Percentiles rank a stretch among this genome's conserved stretches.
Evolutionary conservation across 2,888 invertebrate species (phyloP).

Genomic region (Leptura quadrifasciata): DNA sequence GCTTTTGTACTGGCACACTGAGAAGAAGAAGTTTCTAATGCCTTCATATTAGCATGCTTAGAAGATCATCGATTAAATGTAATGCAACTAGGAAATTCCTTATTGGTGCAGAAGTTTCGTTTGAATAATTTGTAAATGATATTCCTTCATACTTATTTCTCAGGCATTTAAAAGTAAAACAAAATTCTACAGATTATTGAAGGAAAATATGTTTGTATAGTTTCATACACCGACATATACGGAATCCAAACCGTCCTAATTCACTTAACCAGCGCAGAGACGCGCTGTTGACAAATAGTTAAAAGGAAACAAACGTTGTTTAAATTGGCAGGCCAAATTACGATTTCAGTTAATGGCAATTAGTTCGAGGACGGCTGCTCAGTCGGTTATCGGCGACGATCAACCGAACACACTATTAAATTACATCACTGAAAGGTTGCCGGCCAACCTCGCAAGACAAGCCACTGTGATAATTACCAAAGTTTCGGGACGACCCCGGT

Average conservation of each 20-base stretch:
- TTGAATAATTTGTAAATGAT: too few species aligned
- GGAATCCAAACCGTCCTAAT: not conserved
- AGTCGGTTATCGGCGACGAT: slow-evolving; percentile 58
- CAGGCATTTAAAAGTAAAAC: too few species aligned
- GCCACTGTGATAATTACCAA: slow-evolving; percentile 70
- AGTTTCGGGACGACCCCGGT: slow-evolving; percentile 60
- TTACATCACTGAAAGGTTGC: slow-evolving; percentile 66
- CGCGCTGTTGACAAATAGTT: slow-evolving; percentile 37
- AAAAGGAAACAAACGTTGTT: slow-evolving; percentile 28
- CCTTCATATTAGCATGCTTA: too few species aligned
- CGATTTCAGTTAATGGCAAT: slow-evolving; percentile 64
- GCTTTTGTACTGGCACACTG: too few species aligned
- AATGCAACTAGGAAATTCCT: too few species aligned
- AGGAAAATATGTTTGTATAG: too few species aligned
- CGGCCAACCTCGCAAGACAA: slow-evolving; percentile 68
- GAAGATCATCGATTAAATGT: too few species aligned
- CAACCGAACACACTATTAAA: slow-evolving; percentile 65
- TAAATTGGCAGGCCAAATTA: slow-evolving; percentile 23
- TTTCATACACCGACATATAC: not conserved
- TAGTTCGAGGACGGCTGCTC: slow-evolving; percentile 56
- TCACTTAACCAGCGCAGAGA: slow-evolving; percentile 15
- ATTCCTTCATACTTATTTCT: too few species aligned
- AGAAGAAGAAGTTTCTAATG: too few species aligned
- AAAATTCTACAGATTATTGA: too few species aligned
- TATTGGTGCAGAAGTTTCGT: too few species aligned